Evolutionary conservation across 2,113 vertebrate species (phyloP).

Genomic region (Atherinomorus stipes): DNA sequence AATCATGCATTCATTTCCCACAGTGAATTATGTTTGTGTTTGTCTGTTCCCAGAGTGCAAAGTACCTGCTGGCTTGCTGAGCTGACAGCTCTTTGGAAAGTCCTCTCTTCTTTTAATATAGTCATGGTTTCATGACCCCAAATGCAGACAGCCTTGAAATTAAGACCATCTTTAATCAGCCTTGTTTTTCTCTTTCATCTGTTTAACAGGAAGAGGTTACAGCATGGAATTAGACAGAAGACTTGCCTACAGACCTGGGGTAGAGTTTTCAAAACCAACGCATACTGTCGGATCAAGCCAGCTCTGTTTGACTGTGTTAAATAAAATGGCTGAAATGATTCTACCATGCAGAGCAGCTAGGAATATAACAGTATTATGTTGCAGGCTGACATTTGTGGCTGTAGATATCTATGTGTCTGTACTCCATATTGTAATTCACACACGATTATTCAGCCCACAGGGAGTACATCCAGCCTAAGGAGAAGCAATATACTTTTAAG

Average conservation of each 20-base stretch:
- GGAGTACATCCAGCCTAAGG: conserved; percentile 35
- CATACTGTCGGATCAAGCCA: background rate
- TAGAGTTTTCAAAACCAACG: background rate
- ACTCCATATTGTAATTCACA: background rate
- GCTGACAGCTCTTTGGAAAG: conserved; percentile 61
- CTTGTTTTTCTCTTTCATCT: conserved; percentile 53
- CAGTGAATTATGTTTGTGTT: conserved; percentile 18
- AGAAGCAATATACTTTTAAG: conserved; percentile 44
- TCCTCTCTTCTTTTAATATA: conserved; percentile 31
- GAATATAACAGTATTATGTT: conserved; percentile 1
- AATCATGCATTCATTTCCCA: conserved; percentile 56
- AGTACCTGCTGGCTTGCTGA: conserved; percentile 43
- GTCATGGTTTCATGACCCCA: conserved; percentile 41
- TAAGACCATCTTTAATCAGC: conserved; percentile 40
- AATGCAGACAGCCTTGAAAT: conserved; percentile 37
- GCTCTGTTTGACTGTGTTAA: background rate
- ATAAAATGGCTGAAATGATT: conserved; percentile 57
- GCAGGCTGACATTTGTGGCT: background rate
- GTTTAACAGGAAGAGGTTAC: conserved; percentile 61
- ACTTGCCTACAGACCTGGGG: conserved; percentile 10
- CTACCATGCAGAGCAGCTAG: conserved; percentile 33
- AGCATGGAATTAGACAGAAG: conserved; percentile 60
- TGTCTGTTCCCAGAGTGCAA: conserved; percentile 48
- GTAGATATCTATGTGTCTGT: background rate
- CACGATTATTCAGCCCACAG: conserved; percentile 19